Evolutionary conservation across 1,140 invertebrate species (phyloP).

Genomic region (Ditylenchus dipsaci): DNA sequence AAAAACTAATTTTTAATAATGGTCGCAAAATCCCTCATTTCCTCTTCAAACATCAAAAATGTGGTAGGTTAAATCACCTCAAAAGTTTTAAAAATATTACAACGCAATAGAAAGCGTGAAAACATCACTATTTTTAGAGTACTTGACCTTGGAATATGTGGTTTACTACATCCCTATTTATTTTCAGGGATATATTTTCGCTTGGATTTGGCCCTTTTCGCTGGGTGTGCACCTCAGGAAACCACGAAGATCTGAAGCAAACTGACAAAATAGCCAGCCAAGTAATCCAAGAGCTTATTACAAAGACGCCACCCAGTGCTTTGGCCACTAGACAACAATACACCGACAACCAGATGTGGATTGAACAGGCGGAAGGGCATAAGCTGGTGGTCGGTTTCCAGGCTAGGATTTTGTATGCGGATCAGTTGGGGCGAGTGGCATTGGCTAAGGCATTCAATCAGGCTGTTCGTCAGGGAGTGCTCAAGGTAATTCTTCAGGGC

Average conservation of each 20-base stretch:
- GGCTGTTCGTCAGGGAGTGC: constrained; percentile 61
- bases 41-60: too few relatives aligned
- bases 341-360: constrained; percentile 68
- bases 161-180: too few relatives aligned
- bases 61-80: too few relatives aligned
- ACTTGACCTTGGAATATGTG: too few relatives aligned
- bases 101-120: too few relatives aligned
- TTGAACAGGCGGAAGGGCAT: constrained; percentile 65
- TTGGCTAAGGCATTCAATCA: constrained; percentile 68
- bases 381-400: constrained; percentile 62
- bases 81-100: too few relatives aligned
- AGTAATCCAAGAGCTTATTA: constrained; percentile 62
- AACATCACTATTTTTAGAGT: neutral
- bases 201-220: constrained; percentile 72
- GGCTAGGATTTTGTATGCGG: constrained; percentile 66
- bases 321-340: constrained; percentile 63
- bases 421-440: constrained; percentile 63
- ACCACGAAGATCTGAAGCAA: constrained; percentile 62
- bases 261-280: constrained; percentile 66
- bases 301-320: constrained; percentile 38
- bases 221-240: constrained; percentile 69
- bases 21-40: too few relatives aligned
- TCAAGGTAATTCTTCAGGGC: constrained; percentile 62
- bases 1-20: too few relatives aligned
- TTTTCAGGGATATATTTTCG: constrained; percentile 68